Evolutionary conservation across 92 coral and sea anemone genomes (phyloP), one percentile per base, ranked within the genome.

Genomic region (Phenganax stokvisi): DNA sequence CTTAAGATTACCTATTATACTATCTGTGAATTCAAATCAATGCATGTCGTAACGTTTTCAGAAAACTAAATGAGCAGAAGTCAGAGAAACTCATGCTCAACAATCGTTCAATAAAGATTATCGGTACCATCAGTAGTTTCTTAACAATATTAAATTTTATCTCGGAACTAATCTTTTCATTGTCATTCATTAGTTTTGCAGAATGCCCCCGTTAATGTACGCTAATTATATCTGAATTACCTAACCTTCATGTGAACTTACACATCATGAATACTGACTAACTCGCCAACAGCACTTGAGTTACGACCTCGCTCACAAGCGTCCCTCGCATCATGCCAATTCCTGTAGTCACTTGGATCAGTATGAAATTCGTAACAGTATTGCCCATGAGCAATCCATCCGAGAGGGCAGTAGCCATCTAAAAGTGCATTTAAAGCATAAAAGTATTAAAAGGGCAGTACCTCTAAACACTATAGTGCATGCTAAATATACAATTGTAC

Each of bases 361-460:
- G 83, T 79, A 64, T 89, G 91, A 76, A 92, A 75, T 76, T 88
- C 84, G 80, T 96, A 96, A 57, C 99, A 96, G 62, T 94, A 89
- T 75, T 86, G 88, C 67, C 88, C 96, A 85, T 90, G 90, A 74
- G 89, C 86, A 47, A 90, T 63, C 99, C 97, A 96, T 28, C 96
- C 91, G 56, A 83, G 51, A 3, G 91, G 80, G 73, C 99, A 96
- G 47, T 85, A 79, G 55, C 83, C 74, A 79, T 79, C 83, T 79
- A 13, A 47, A 72, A 31, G 9, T 61, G 59, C 10, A 56, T 25
- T 54, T 10, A 57, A 58, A 54, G 30, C 51, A 72, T 37, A 44
- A 37, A 37, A 59, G 7, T 59, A 13, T 25, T 13, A 13, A 1
- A 13, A 13, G 25, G 25, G 27, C 65, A 59, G 16, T 6, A 59